Base-by-base conservation (phyloP, 2,888 invertebrate species). In the Ormyrus nitidulus region DNA sequence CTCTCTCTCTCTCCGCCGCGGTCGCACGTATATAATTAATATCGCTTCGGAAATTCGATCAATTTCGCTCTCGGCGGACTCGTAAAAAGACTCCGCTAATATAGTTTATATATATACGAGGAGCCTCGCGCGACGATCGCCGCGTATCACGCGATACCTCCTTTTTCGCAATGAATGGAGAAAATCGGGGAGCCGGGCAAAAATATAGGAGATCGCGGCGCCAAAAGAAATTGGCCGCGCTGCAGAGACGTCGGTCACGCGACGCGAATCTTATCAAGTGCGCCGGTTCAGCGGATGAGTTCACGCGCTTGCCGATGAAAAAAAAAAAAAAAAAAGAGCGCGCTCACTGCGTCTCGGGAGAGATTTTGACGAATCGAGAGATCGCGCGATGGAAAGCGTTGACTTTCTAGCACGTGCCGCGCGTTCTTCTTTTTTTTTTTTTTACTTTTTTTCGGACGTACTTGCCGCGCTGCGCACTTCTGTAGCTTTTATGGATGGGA, bases 351-450 rank as follows among this genome's bases (percentile, higher is more conserved):
- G 34, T 4, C 4, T 34, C 34, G 34, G 34, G 34, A 34, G 34
- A 34, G 34, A 34, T 34, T 34, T 34, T 34, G 34, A 34, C 34
- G 34, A 4, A 34, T 34, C 9, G 13, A 58, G 56, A 69, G 58
- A 34, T 34, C 58, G 8, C 58, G 11, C n/a, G 44, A 6, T 70
- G 65, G 71, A 77, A 71, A 71, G 77, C 59, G 46, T 70, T 65
- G 58, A 65, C 70, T 54, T 70, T 75, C 68, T 68, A 51, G 53
- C 19, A 34, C 61, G 51, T 53, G n/a, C 51, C 19, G 19, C 1
- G n/a, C 3, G 34, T 34, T 34, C 4, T 34, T 1, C 2, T 34
- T 34, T 34, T 34, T 34, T 34, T 34, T 3, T 34, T 34, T 34
- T 34, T 34, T 34, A 34, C 34, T 34, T 34, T 34, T 34, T 34